Evolutionary conservation across 2,888 invertebrate species (phyloP), one percentile per base, ranked within the genome.

Genomic region (Drosophila emarginata): DNA sequence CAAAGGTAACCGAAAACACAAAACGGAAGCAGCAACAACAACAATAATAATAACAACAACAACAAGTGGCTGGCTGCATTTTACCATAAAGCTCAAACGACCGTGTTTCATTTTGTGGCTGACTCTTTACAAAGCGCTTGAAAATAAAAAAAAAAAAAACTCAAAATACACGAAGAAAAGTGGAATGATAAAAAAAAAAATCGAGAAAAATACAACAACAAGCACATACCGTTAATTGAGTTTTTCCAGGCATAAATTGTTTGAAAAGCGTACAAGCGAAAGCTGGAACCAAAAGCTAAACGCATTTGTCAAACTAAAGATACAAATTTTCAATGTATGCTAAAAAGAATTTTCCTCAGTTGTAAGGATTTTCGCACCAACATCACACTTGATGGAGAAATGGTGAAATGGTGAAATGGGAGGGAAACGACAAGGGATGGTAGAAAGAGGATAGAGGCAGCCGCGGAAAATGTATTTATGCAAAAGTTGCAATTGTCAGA

Each of bases 401-500:
- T 23, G n/a, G 14, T 7, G n/a, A n/a, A n/a, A n/a, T n/a, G n/a
- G n/a, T n/a, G 18, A 51, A 50, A 52, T 36, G 14, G 12, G 12
- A 18, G 2, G 21, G 18, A 4, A 5, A 9, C 11, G 12, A n/a
- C n/a, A n/a, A n/a, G n/a, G 15, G 4, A 12, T 18, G 28, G 14
- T 7, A 15, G 45, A 12, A 9, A 21, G 11, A 4, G 3, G n/a
- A 7, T 11, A 23, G 15, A 66, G 78, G 75, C 78, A 87, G 84
- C 80, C 80, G 80, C 77, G 61, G 82, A 81, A 79, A 85, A 84
- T 82, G 79, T 82, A 87, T 87, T 87, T 86, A 88, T 87, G 88
- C 88, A 79, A 80, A 82, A 81, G 79, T 80, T 79, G 87, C 88
- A 81, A 83, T 88, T 86, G 88, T 87, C 86, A 79, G 72, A 68